A percentile compares a stretch with the other conserved stretches of the same genome.
Evolutionary conservation across 2,888 invertebrate genomes (phyloP).

Genomic region (Dichetophora obliterata): DNA sequence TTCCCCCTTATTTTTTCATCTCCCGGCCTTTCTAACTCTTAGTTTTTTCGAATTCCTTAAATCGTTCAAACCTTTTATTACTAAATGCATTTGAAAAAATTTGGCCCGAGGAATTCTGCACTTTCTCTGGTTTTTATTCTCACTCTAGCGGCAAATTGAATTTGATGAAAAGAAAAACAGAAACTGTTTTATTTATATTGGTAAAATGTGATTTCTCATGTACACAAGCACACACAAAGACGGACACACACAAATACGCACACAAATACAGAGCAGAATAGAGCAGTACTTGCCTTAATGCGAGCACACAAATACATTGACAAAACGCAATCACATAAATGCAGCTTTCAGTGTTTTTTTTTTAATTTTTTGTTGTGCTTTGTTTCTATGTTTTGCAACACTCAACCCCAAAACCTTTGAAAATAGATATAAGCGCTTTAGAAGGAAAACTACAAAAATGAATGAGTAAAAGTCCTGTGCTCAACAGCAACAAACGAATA

Average conservation of each 20-base stretch:
- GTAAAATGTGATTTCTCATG: background rate
- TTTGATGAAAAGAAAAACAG: background rate
- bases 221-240: no score
- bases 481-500: background rate
- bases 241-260: background rate
- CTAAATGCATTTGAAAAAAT: conserved; percentile 3
- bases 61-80: background rate
- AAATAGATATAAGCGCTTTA: background rate
- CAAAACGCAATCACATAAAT: conserved; percentile 21
- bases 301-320: background rate
- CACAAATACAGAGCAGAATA: background rate
- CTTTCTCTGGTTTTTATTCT: background rate
- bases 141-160: conserved; percentile 18
- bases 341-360: background rate
- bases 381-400: background rate
- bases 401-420: background rate
- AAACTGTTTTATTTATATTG: background rate
- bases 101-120: background rate
- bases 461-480: background rate
- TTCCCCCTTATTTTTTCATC: no score
- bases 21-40: background rate
- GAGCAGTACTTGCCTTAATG: background rate
- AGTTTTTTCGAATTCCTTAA: no score
- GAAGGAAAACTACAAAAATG: background rate
- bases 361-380: background rate